Base-by-base conservation (phyloP, 2,113 vertebrate species). In the Dipodomys stephensi region DNA sequence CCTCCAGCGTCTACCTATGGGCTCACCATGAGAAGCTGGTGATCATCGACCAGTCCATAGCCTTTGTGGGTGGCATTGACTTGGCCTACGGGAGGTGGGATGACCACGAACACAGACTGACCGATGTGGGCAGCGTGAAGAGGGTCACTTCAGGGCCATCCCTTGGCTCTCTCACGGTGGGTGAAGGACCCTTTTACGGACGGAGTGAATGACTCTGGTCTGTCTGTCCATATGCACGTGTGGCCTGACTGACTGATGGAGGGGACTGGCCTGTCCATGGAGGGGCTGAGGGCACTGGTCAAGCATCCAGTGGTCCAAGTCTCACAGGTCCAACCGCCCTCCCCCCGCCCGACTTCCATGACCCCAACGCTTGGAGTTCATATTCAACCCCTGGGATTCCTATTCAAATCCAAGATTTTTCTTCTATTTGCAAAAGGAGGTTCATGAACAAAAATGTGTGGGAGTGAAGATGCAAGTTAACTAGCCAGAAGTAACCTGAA, bases 41-140 rank as follows among this genome's bases (percentile, higher is more conserved):
- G 25, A 97, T 99, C 0, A 95, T 99, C 0, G 99, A 99, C 98
- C 99, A 99, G 80, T 99, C 99, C 0, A 98, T 99, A 95, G 99
- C 99, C 0, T 99, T 99, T 4, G 98, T 99, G 79, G 99, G 99
- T 0, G 99, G 99, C 79, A 99, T 99, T 0, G 99, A 99, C 97
- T 96, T 99, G 95, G 99, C 99, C 0, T 99, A 99, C 0, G 99
- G 99, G 10, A 98, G 99, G 79, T 99, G 99, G 99, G 99, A 99
- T 16, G 99, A 99, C 85, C 39, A 95, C 0, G 99, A 99, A 12
- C 99, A 99, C 92, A 98, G 99, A 13, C 98, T 99, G 94, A 99
- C 99, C 0, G 99, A 99, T 0, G 97, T 99, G 46, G 99, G 99
- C 94, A 99, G 99, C 0, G 99, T 99, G 44, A 99, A 99, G 2